Percentiles rank a stretch among this genome's conserved stretches.
These are phyloP conservation scores for Eremobia ochroleuca DNA, from an alignment of 2,888 invertebrate genomes.

Conservation along the genomic window DNA sequence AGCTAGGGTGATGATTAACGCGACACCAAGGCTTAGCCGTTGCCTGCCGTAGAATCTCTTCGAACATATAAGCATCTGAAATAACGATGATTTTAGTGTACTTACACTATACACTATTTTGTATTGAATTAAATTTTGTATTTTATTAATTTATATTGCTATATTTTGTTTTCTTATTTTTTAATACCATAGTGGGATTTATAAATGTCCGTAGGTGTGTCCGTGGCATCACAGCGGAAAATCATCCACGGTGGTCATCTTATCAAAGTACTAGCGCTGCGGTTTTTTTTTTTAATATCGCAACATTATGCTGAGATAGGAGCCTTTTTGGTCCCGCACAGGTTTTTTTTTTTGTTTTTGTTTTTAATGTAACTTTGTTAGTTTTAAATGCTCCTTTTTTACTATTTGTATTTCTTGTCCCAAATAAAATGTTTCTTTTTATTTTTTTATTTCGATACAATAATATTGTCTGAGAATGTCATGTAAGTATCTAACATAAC, in stretches of 20 bases:
- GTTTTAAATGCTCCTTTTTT: background rate
- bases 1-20: conserved; percentile 4
- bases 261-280: background rate
- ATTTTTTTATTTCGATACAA: background rate
- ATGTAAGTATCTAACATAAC: background rate
- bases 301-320: no score
- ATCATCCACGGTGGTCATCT: no score
- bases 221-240: background rate
- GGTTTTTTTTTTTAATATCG: background rate
- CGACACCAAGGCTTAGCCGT: background rate
- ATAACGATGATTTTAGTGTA: background rate
- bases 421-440: background rate
- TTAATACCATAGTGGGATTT: background rate
- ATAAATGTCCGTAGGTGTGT: background rate
- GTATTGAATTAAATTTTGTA: no score
- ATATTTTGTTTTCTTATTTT: background rate
- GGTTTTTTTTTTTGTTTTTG: no score
- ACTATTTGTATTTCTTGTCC: background rate
- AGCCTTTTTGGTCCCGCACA: background rate
- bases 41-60: conserved; percentile 15
- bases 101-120: background rate
- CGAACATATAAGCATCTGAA: conserved; percentile 32
- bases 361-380: background rate
- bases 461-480: background rate
- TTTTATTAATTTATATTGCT: no score